Percentiles rank a stretch among this genome's conserved stretches.
These are phyloP conservation scores for Sminthurides aquaticus DNA, from an alignment of 2,888 invertebrate genomes.

Conservation along the genomic window DNA sequence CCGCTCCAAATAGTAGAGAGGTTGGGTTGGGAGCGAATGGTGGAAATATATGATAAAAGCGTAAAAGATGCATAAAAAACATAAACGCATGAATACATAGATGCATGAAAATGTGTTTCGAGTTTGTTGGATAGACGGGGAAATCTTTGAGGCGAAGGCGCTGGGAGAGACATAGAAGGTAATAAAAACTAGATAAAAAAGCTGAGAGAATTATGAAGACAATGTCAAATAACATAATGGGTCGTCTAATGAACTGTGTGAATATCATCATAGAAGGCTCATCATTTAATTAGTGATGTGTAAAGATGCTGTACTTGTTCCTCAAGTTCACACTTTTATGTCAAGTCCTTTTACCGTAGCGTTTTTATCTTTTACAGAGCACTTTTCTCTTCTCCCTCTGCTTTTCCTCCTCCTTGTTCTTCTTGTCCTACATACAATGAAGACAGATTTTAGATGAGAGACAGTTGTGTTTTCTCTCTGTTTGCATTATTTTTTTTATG, in stretches of 20 bases:
- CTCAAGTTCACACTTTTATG: neutral
- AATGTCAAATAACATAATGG: slow-evolving; percentile 26
- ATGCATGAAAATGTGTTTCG: no score
- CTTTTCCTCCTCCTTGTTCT: neutral
- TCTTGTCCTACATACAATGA: neutral
- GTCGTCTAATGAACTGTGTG: slow-evolving; percentile 28
- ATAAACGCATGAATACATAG: no score
- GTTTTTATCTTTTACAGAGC: neutral
- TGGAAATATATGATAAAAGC: no score
- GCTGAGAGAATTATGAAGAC: slow-evolving; percentile 18
- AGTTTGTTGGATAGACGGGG: no score
- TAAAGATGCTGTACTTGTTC: neutral
- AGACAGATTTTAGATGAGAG: no score
- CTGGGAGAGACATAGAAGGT: no score
- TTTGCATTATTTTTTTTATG: no score
- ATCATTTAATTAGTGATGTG: slow-evolving; percentile 23
- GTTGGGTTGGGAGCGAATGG: no score
- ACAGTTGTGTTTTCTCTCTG: no score
- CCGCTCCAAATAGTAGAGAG: no score
- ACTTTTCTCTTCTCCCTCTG: neutral
- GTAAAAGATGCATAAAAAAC: no score
- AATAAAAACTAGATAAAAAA: slow-evolving; percentile 6
- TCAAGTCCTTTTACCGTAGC: neutral
- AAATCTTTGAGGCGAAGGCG: no score
- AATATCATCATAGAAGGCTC: slow-evolving; percentile 15